Base-by-base conservation (phyloP, 2,888 invertebrate genomes). In the Parascotia fuliginaria region DNA sequence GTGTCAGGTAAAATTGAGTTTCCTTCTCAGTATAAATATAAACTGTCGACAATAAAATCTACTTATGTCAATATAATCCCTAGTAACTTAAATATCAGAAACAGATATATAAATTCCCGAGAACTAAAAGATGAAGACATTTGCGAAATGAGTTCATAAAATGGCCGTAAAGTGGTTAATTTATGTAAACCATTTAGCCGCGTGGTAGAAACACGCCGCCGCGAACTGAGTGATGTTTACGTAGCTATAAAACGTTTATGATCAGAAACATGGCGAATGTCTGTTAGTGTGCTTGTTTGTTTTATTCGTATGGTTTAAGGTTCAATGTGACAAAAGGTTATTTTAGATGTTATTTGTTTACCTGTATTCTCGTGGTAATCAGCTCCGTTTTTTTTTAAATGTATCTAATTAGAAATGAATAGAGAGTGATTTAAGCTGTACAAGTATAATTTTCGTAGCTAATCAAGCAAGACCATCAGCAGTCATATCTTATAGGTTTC, bases 61-160 rank as follows among this genome's bases (percentile, higher is more conserved):
- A 7, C 4, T 3, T 7, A 3, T 7, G 7, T 1, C 7, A 24
- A 24, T 29, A 11, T 11, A 11, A 5, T 13, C 31, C 49, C 34
- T 16, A 40, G 49, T 45, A 51, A 7, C 32, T 14, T 11, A 28
- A 44, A 51, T 32, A 44, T 39, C 24, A 15, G 34, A 37, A 37
- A 32, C 41, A 41, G 42, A 34, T 48, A 37, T 39, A 55, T 42
- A 46, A 38, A 42, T 40, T 32, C 24, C 14, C 33, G 32, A 29
- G 33, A 44, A 63, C 53, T 49, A 38, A 39, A 43, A 44, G 69
- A 60, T 52, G 60, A 65, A 65, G 52, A 60, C 42, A 57, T 65
- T 65, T 27, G 65, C 65, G 34, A 54, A 66, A 65, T 37, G 70
- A 37, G 52, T 50, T 51, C 65, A 65, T 69, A 69, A 65, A 69